Base-by-base conservation (phyloP, 2,888 invertebrate species). In the Ophion slaviceki region DNA sequence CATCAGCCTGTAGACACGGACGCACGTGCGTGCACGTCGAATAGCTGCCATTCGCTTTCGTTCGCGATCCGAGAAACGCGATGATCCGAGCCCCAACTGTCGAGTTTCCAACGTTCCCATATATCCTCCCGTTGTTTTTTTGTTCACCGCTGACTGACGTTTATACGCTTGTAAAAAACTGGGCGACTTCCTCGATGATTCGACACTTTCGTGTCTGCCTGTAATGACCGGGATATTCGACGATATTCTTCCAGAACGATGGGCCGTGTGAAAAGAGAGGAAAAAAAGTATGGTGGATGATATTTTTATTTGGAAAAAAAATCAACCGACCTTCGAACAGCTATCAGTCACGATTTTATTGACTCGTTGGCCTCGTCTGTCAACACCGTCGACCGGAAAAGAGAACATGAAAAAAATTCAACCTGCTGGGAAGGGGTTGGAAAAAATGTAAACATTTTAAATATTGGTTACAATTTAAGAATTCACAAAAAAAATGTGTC, bases 61-160 rank as follows among this genome's bases (percentile, higher is more conserved):
- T 80, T 75, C 67, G 71, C 79, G 88, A 88, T 84, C 86, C 86
- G 79, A 87, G 85, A 88, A 86, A 86, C 83, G 85, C 87, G 83
- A 82, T 84, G 82, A 86, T 85, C 84, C 87, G 85, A 86, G 78
- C 82, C 84, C 87, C 88, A 89, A 89, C 89, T 88, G 88, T 88
- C 88, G 86, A 81, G 68, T 74, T 87, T 88, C 87, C 84, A 45
- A 86, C 77, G 78, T 80, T 72, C 75, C 82, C 70, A 77, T 82
- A 36, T 64, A 32, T 53, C 20, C 57, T 10, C 28, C 57, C 3
- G 47, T 47, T 47, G 47, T 47, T 47, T 47, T 47, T 11, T 40
- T 47, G 14, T 28, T 11, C 82, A 70, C 74, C 61, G 40, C 68
- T 74, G 57, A 75, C 75, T 71, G 82, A 74, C 75, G 70, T 59